Evolutionary conservation across 2,797 vertebrate species (phyloP).

Genomic region (Myripristis murdjan): DNA sequence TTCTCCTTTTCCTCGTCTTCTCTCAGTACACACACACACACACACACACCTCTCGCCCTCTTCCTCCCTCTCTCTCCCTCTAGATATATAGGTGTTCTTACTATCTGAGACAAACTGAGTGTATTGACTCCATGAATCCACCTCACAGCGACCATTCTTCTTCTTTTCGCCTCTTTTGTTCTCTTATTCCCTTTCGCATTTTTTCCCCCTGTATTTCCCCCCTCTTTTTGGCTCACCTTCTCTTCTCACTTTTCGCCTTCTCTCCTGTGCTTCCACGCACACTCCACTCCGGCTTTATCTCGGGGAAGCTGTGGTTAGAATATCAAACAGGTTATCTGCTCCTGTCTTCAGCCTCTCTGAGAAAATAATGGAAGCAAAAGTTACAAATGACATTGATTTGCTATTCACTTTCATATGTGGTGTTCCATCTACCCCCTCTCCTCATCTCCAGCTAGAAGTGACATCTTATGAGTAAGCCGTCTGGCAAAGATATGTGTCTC

Average conservation of each 20-base stretch:
- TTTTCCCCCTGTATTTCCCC: constrained; percentile 17
- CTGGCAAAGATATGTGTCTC: background rate
- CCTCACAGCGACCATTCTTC: constrained; percentile 53
- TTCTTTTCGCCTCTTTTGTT: constrained; percentile 44
- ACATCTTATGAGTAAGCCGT: background rate
- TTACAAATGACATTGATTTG: constrained; percentile 63
- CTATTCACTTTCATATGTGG: constrained; percentile 33
- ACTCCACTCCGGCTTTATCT: constrained; percentile 35
- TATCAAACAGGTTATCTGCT: constrained; percentile 66
- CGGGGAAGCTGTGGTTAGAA: constrained; percentile 61
- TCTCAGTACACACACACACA: background rate
- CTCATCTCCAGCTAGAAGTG: background rate
- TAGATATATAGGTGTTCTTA: constrained; percentile 62
- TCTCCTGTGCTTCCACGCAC: constrained; percentile 28
- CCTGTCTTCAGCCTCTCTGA: constrained; percentile 36
- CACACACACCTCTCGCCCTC: background rate
- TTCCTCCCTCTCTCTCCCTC: constrained; percentile 8
- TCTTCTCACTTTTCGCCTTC: constrained; percentile 16
- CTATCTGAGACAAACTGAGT: constrained; percentile 65
- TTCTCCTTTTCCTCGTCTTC: background rate
- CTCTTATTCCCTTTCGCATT: constrained; percentile 24
- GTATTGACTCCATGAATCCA: constrained; percentile 68
- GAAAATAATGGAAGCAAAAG: constrained; percentile 54
- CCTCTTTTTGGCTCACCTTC: constrained; percentile 25
- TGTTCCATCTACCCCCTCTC: background rate